These are phyloP conservation scores for Pentalonia nigronervosa DNA, from an alignment of 1,140 invertebrate species.

Conservation along the genomic window DNA sequence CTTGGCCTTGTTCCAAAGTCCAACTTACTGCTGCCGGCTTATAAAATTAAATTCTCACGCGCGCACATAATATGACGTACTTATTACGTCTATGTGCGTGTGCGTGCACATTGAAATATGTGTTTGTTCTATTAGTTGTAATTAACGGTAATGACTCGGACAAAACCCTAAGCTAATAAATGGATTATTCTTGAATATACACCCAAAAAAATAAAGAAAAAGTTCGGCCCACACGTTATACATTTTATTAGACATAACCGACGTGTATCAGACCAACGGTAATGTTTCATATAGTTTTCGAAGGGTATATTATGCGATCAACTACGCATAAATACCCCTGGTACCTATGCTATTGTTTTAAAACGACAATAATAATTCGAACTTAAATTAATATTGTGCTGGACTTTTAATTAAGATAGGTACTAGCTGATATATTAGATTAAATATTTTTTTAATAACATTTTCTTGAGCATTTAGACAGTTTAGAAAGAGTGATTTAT, in stretches of 20 bases:
- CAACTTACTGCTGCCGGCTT: background rate
- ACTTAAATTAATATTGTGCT: background rate
- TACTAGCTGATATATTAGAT: background rate
- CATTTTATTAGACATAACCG: constrained; percentile 14
- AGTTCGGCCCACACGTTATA: background rate
- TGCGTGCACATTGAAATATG: constrained; percentile 3
- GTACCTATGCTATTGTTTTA: background rate
- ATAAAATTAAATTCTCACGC: background rate
- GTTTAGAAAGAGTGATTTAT: background rate
- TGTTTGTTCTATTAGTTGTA: background rate
- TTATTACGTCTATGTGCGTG: background rate
- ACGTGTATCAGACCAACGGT: background rate
- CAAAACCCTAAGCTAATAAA: constrained; percentile 35
- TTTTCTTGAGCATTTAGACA: background rate
- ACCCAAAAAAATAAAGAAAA: background rate
- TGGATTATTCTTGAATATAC: background rate
- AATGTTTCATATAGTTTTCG: background rate
- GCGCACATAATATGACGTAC: background rate
- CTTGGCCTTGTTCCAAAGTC: background rate
- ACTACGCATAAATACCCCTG: background rate
- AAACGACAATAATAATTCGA: background rate
- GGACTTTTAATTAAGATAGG: background rate
- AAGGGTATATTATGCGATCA: background rate
- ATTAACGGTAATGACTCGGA: background rate
- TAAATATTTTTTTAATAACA: background rate